These are phyloP conservation scores for Ptychochromis oligacanthus DNA, from an alignment of 2,113 vertebrate species.

Conservation along the genomic window DNA sequence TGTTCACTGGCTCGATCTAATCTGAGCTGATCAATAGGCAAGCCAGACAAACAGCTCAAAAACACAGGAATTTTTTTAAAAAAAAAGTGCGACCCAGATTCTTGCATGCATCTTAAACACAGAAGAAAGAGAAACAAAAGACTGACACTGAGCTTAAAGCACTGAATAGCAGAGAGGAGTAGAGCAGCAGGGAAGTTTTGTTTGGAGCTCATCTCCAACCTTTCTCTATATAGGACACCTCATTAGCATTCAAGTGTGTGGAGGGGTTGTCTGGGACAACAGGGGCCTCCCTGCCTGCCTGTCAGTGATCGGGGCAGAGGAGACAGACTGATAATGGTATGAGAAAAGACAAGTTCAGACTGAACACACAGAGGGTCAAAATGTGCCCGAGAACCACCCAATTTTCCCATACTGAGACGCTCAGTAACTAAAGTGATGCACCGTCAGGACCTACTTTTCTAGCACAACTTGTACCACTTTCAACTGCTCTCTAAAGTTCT, in stretches of 20 bases:
- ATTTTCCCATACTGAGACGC: not conserved
- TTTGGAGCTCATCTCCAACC: constrained; percentile 49
- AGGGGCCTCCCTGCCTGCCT: constrained; percentile 51
- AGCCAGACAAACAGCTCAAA: constrained; percentile 4
- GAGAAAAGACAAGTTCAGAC: constrained; percentile 19
- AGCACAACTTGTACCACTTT: not conserved
- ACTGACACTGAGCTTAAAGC: not conserved
- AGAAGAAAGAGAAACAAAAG: not conserved
- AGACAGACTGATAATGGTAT: constrained; percentile 53
- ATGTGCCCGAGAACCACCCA: constrained; percentile 8
- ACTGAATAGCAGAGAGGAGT: constrained; percentile 9
- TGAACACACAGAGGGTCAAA: not conserved
- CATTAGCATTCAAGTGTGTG: constrained; percentile 70
- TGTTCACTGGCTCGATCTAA: constrained; percentile 10
- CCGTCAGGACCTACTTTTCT: not conserved
- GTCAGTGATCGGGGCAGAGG: constrained; percentile 38
- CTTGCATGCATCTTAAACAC: not conserved
- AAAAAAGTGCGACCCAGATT: constrained; percentile 47
- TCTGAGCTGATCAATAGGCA: constrained; percentile 18
- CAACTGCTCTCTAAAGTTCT: not conserved
- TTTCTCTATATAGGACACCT: constrained; percentile 55
- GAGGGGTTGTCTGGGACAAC: constrained; percentile 65
- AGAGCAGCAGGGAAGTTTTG: constrained; percentile 56
- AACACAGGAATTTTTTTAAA: not conserved
- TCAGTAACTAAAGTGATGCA: not conserved